A percentile compares a stretch with the other conserved stretches of the same genome.
These are phyloP conservation scores for Saccopteryx leptura DNA, from an alignment of 2,113 vertebrate genomes.

Conservation along the genomic window DNA sequence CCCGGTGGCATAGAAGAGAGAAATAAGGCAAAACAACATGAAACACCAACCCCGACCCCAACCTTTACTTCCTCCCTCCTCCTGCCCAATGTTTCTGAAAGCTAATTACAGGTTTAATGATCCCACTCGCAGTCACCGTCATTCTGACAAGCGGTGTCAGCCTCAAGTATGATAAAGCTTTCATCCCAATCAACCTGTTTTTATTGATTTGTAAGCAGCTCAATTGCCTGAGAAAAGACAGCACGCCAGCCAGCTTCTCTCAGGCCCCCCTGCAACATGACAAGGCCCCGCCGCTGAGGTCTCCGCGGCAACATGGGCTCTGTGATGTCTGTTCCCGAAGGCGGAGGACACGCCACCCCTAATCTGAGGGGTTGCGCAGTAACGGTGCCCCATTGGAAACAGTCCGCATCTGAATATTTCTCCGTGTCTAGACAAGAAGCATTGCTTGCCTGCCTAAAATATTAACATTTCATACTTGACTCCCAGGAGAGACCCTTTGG, in stretches of 20 bases:
- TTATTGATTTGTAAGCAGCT: conserved; percentile 87
- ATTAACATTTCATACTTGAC: conserved; percentile 75
- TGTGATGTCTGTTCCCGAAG: conserved; percentile 84
- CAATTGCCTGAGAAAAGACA: conserved; percentile 82
- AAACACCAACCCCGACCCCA: conserved; percentile 49
- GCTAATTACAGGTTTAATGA: conserved; percentile 84
- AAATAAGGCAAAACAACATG: conserved; percentile 55
- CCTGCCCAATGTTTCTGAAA: conserved; percentile 71
- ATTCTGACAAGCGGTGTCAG: conserved; percentile 67
- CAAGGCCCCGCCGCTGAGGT: conserved; percentile 76
- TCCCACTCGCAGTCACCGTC: conserved; percentile 79
- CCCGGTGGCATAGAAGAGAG: conserved; percentile 48
- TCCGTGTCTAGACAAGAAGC: conserved; percentile 87
- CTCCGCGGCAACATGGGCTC: conserved; percentile 80
- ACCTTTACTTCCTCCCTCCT: conserved; percentile 51
- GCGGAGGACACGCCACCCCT: conserved; percentile 84
- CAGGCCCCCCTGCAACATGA: conserved; percentile 74
- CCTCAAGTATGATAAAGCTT: conserved; percentile 80
- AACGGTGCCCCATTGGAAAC: conserved; percentile 80
- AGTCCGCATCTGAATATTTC: conserved; percentile 82
- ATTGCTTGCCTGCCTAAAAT: conserved; percentile 82
- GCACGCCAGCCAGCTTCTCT: conserved; percentile 79
- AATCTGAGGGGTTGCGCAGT: conserved; percentile 67
- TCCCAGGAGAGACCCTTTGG: conserved; percentile 61
- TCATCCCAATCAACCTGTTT: conserved; percentile 82